These are phyloP conservation scores for Polydrusus tereticollis DNA, from an alignment of 2,888 invertebrate species.

Conservation along the genomic window DNA sequence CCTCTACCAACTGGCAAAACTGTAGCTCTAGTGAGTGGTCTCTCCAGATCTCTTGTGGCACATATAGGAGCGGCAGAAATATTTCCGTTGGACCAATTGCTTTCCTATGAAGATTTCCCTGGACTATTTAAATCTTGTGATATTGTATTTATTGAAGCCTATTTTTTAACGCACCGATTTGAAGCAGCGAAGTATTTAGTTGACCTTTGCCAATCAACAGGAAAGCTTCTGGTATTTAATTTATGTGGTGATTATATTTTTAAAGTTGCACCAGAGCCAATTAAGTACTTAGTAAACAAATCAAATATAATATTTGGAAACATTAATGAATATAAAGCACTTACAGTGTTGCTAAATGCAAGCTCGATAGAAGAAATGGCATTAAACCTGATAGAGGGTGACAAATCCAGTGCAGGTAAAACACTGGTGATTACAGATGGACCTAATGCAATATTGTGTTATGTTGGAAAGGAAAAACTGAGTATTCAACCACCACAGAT, in stretches of 20 bases:
- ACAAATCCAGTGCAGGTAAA: conserved; percentile 60
- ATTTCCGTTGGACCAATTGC: conserved; percentile 63
- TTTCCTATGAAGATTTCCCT: conserved; percentile 48
- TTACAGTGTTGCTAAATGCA: conserved; percentile 62
- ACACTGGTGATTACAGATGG: conserved; percentile 77
- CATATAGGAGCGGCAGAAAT: conserved; percentile 71
- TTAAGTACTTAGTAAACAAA: conserved; percentile 66
- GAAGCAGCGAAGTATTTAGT: conserved; percentile 67
- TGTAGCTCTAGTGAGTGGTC: conserved; percentile 67
- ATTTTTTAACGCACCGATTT: conserved; percentile 70
- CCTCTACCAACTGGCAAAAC: conserved; percentile 69
- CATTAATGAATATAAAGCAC: conserved; percentile 68
- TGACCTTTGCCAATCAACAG: conserved; percentile 63
- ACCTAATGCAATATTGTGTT: conserved; percentile 69
- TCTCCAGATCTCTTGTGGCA: conserved; percentile 69
- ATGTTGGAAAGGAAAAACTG: conserved; percentile 54
- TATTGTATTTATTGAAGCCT: conserved; percentile 71
- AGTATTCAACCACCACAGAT: conserved; percentile 64
- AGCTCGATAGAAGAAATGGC: conserved; percentile 49
- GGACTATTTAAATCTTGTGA: conserved; percentile 56
- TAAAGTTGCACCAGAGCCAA: conserved; percentile 62
- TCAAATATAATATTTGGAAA: conserved; percentile 73
- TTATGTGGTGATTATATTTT: conserved; percentile 71
- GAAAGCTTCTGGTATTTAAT: conserved; percentile 69
- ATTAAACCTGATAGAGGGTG: conserved; percentile 38